phyloP scores from a whole-genome alignment of 53 echinoderm and acorn worm species.

The Henricia sp. region DNA sequence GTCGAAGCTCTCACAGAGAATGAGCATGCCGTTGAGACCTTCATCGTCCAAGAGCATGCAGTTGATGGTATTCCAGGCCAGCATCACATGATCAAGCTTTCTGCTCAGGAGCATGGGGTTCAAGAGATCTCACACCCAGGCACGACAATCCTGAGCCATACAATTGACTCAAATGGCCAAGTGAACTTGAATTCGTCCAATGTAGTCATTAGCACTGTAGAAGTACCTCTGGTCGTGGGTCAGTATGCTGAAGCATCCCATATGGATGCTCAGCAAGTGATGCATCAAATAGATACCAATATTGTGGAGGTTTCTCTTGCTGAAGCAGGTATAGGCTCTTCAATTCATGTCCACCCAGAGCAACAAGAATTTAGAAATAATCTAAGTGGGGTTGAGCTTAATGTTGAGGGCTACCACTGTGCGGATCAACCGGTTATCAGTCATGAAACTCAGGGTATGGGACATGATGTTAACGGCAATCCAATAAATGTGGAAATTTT shows the following conservation, averaged over 20 bases:
- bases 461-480: conserved; percentile 32
- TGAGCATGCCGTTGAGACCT: conserved; percentile 24
- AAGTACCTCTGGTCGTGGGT: conserved; percentile 26
- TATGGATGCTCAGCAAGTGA: conserved; percentile 50
- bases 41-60: conserved; percentile 35
- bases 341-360: conserved; percentile 35
- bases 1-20: conserved; percentile 9
- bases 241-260: conserved; percentile 37
- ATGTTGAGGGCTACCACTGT: conserved; percentile 38
- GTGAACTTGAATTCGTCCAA: conserved; percentile 45
- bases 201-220: conserved; percentile 46
- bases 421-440: conserved; percentile 21
- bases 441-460: conserved; percentile 31
- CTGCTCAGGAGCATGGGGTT: conserved; percentile 17
- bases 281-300: conserved; percentile 57
- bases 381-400: conserved; percentile 18
- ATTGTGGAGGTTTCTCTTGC: conserved; percentile 49
- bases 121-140: conserved; percentile 7
- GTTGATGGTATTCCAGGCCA: conserved; percentile 37
- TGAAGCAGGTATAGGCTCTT: conserved; percentile 46
- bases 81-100: conserved; percentile 33
- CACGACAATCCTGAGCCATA: conserved; percentile 5
- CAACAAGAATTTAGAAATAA: background rate
- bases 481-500: conserved; percentile 40
- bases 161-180: conserved; percentile 18